Base-by-base conservation (phyloP, 2,113 vertebrate genomes). In the Danionella cerebrum region DNA sequence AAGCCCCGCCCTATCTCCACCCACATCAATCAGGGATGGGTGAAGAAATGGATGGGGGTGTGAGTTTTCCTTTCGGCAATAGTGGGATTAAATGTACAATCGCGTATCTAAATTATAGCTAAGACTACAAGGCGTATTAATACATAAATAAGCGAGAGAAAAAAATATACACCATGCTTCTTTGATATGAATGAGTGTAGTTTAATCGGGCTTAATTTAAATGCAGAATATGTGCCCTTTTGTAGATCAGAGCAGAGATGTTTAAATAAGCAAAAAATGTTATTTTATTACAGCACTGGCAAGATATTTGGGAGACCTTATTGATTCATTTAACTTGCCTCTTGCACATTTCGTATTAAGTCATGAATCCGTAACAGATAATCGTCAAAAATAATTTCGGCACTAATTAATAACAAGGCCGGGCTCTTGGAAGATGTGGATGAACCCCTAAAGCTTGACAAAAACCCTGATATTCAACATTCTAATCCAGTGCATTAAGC, bases 51-150 rank as follows among this genome's bases (percentile, higher is more conserved):
- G 5, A 36, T 27, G 29, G 18, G 29, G 12, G 51, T 13, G 10
- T 41, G 31, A 48, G 8, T 41, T 52, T 31, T 48, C 36, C 65
- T 16, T n/a, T n/a, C n/a, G n/a, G n/a, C n/a, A n/a, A n/a, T n/a
- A n/a, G n/a, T n/a, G 38, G 63, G 48, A 13, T 52, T 41, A 38
- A 22, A 38, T 68, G n/a, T 11, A 1, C 53, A 21, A 44, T 72
- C 66, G 70, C 25, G 51, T 60, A 22, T 54, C 63, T 82, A 80
- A 78, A 80, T 78, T 76, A 76, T 69, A 80, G 72, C 77, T 76
- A 59, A 75, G 52, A 76, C 65, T 60, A 52, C 70, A 67, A n/a
- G 24, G 73, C 69, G 58, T 79, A 80, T 81, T 79, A 82, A 80
- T 83, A 77, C 11, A 84, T 24, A 62, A 59, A 45, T 45, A 44